phyloP scores from a whole-genome alignment of 2,797 vertebrate species.

The Onychomys leucogaster region DNA sequence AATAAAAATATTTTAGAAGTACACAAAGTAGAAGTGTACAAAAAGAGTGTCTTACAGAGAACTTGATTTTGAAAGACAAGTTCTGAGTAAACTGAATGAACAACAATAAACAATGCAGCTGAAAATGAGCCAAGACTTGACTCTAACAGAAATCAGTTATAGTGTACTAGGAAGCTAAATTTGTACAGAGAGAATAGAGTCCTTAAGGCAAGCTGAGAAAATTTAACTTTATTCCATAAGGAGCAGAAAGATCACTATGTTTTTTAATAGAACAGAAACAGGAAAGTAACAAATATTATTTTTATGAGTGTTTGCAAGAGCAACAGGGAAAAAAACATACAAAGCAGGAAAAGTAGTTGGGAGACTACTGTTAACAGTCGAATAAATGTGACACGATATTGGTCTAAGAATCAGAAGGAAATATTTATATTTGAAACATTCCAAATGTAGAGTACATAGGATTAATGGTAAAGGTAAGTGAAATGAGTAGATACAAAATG shows the following conservation, averaged over 20 bases:
- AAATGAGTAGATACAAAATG: slow-evolving; percentile 44
- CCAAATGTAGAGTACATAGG: slow-evolving; percentile 32
- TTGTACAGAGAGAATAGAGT: background rate
- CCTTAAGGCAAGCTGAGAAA: slow-evolving; percentile 2
- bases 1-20: slow-evolving; percentile 33
- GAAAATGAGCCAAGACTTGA: slow-evolving; percentile 10
- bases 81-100: background rate
- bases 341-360: background rate
- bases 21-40: background rate
- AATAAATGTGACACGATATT: background rate
- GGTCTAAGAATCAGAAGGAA: background rate
- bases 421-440: slow-evolving; percentile 48
- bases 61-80: slow-evolving; percentile 40
- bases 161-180: background rate
- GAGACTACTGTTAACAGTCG: background rate
- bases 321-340: background rate
- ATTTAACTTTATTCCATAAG: slow-evolving; percentile 15
- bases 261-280: slow-evolving; percentile 22
- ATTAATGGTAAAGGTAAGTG: slow-evolving; percentile 36
- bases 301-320: background rate
- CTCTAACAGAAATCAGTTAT: background rate
- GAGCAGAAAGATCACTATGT: background rate
- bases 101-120: background rate
- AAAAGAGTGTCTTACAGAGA: background rate
- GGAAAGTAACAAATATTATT: slow-evolving; percentile 40